phyloP scores from a whole-genome alignment of 2,888 invertebrate genomes.

The Coelogynopora nodosa region DNA sequence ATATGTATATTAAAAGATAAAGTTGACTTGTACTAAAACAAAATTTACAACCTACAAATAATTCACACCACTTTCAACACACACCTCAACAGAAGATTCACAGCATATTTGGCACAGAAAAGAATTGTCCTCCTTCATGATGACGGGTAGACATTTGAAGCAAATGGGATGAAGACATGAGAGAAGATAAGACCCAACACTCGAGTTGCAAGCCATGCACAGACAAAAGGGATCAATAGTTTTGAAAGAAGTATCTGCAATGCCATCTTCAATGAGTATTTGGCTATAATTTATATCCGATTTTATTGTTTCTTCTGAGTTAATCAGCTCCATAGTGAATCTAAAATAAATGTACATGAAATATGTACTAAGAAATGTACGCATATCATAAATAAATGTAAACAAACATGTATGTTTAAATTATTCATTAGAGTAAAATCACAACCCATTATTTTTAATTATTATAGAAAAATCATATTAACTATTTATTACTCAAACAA shows the following conservation, averaged over 20 bases:
- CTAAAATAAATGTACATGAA: no score
- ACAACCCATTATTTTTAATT: no score
- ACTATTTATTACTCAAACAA: no score
- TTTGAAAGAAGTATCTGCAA: not conserved
- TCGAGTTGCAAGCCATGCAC: not conserved
- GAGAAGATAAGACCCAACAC: not conserved
- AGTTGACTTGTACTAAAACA: no score
- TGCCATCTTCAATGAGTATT: not conserved
- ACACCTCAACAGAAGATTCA: not conserved
- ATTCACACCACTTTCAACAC: no score
- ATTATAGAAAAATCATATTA: no score
- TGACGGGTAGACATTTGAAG: not conserved
- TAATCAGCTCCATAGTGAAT: not conserved
- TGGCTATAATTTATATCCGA: not conserved
- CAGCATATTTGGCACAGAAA: not conserved
- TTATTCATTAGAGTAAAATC: no score
- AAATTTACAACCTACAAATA: no score
- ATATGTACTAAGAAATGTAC: no score
- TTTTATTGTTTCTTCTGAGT: not conserved
- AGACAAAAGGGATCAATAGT: not conserved
- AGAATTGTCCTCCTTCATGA: not conserved
- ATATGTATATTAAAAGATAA: no score
- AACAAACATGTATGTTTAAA: no score
- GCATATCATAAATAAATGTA: no score
- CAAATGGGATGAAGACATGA: slow-evolving; percentile 3